Percentiles rank a stretch among this genome's conserved stretches.
These are phyloP conservation scores for Damaliscus lunatus DNA, from an alignment of 2,113 vertebrate species.

Conservation along the genomic window DNA sequence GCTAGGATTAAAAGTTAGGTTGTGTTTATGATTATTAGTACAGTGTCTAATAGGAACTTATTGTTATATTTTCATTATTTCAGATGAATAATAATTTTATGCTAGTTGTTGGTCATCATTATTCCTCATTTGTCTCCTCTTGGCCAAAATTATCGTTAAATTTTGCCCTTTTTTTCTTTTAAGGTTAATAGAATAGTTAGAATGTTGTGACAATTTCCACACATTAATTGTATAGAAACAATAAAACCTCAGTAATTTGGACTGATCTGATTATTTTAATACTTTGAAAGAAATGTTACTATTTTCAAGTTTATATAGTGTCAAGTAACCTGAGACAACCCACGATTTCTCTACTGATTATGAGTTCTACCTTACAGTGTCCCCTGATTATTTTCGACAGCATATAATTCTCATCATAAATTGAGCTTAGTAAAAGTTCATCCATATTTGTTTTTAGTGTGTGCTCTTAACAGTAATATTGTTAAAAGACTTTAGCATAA, in stretches of 20 bases:
- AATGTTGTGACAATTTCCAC: slow-evolving; percentile 7
- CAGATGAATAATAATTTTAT: slow-evolving; percentile 16
- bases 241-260: slow-evolving; percentile 9
- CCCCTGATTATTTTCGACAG: neutral
- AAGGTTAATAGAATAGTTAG: slow-evolving; percentile 49
- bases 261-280: neutral
- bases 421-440: neutral
- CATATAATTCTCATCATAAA: neutral
- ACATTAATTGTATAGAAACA: neutral
- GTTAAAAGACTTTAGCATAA: neutral
- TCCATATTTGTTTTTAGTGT: neutral
- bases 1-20: neutral
- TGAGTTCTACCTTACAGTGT: neutral
- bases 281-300: slow-evolving; percentile 26
- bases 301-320: neutral
- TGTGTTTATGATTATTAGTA: neutral
- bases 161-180: slow-evolving; percentile 37
- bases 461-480: neutral
- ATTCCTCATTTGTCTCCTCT: slow-evolving; percentile 29
- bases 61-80: slow-evolving; percentile 35
- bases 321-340: too few species aligned
- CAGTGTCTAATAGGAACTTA: neutral
- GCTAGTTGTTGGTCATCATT: neutral
- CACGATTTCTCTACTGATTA: neutral
- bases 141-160: slow-evolving; percentile 14